These are phyloP conservation scores for Macrotrachela quadricornifera DNA, from an alignment of 1,140 invertebrate species.

Conservation along the genomic window DNA sequence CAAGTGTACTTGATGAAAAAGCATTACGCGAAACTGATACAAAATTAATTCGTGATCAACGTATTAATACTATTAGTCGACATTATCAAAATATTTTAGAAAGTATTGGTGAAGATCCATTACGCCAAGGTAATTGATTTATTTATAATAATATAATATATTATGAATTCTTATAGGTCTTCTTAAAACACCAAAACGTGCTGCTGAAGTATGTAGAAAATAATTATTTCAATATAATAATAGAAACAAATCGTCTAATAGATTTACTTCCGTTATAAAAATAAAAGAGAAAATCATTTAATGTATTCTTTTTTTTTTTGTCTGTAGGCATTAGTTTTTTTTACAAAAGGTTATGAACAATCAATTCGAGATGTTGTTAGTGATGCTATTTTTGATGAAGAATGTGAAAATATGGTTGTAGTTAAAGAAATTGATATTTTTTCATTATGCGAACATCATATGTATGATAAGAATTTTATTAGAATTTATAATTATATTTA, in stretches of 20 bases:
- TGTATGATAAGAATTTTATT: conserved; percentile 24
- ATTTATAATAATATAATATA: no score
- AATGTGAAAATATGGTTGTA: conserved; percentile 98
- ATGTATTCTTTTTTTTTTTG: no score
- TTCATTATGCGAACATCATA: conserved; percentile 94
- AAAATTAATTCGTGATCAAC: no score
- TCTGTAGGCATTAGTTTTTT: conserved; percentile 66
- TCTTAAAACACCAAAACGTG: conserved; percentile 82
- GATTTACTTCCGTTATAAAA: no score
- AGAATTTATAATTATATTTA: no score
- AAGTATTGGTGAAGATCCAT: conserved; percentile 66
- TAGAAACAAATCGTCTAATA: no score
- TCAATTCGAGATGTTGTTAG: conserved; percentile 88
- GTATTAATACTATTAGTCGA: not conserved
- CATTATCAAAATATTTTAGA: not conserved
- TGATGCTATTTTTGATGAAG: conserved; percentile 91
- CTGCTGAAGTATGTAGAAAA: conserved; percentile 50
- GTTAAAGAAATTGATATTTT: conserved; percentile 99
- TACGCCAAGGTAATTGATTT: conserved; percentile 42
- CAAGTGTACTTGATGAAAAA: no score
- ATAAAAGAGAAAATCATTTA: no score
- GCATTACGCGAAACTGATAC: no score
- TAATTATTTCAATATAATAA: no score
- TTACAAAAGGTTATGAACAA: conserved; percentile 98
- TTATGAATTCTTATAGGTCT: conserved; percentile 40